phyloP scores from a whole-genome alignment of 2,888 invertebrate genomes.

The Sinelater perroti region DNA sequence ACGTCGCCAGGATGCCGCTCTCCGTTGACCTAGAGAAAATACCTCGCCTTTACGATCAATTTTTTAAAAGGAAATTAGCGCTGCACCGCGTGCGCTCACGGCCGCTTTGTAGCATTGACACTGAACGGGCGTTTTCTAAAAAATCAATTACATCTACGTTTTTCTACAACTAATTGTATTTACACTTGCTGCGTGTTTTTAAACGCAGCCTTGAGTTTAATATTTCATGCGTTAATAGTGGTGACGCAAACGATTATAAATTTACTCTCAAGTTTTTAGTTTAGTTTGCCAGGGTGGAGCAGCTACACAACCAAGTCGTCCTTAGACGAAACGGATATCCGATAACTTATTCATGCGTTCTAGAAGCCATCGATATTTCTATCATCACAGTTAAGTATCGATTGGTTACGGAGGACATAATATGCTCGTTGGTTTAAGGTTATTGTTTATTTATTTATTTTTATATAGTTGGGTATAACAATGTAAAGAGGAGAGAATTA shows the following conservation, averaged over 20 bases:
- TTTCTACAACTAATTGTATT: too few relatives aligned
- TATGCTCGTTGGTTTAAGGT: too few relatives aligned
- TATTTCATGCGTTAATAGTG: too few relatives aligned
- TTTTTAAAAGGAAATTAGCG: neutral
- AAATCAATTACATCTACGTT: too few relatives aligned
- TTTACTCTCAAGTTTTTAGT: neutral
- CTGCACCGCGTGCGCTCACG: neutral
- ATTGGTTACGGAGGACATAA: slow-evolving; percentile 2
- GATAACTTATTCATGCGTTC: slow-evolving; percentile 14
- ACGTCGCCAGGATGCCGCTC: slow-evolving; percentile 88
- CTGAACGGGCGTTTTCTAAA: slow-evolving; percentile 6
- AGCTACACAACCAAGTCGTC: neutral
- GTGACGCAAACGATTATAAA: too few relatives aligned
- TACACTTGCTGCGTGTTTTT: too few relatives aligned
- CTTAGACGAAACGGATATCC: slow-evolving; percentile 7
- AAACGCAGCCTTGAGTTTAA: too few relatives aligned
- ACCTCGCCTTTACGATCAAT: neutral
- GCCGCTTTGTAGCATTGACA: slow-evolving; percentile 19
- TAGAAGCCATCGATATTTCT: neutral
- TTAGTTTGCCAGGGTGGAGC: neutral
- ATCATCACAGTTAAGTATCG: slow-evolving; percentile 4
- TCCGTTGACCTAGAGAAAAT: slow-evolving; percentile 76
- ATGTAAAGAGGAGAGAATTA: too few relatives aligned
- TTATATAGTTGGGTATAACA: too few relatives aligned
- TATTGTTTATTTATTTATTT: too few relatives aligned